These are phyloP conservation scores for Falco naumanni DNA, from an alignment of 2,797 vertebrate genomes.

Conservation along the genomic window DNA sequence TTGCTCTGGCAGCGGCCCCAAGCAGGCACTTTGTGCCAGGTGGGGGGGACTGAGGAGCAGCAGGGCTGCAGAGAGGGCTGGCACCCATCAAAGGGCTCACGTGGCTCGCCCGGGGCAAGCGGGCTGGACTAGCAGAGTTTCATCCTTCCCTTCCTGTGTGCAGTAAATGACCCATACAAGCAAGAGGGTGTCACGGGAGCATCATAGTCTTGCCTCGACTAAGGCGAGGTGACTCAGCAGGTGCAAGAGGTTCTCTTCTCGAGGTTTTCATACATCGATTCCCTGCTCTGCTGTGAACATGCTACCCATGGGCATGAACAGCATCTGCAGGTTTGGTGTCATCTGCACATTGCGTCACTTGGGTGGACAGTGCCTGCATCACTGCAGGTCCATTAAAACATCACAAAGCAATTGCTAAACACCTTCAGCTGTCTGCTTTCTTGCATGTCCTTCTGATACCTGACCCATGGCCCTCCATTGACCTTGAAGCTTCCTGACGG, in stretches of 20 bases:
- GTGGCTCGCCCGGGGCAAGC: rapidly evolving
- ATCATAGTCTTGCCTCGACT: too few relatives aligned
- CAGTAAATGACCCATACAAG: neutral
- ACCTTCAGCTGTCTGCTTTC: neutral
- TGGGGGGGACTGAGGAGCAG: neutral
- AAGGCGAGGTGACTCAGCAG: neutral
- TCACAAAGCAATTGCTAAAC: neutral
- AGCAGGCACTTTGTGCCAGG: neutral
- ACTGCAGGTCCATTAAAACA: neutral
- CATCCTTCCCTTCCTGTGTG: too few relatives aligned
- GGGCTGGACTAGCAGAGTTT: neutral
- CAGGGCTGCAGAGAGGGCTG: neutral
- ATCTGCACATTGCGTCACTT: neutral
- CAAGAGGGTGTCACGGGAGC: neutral
- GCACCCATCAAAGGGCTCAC: neutral
- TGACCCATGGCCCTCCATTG: rapidly evolving
- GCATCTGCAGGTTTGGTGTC: neutral
- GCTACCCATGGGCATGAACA: neutral
- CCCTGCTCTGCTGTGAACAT: neutral
- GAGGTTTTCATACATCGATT: neutral
- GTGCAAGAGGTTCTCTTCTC: neutral
- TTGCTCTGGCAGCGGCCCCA: neutral
- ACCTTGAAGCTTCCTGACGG: rapidly evolving
- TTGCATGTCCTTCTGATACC: neutral
- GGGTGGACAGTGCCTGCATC: neutral